These are phyloP conservation scores for Agrotis segetum DNA, from an alignment of 2,888 invertebrate species.

Conservation along the genomic window DNA sequence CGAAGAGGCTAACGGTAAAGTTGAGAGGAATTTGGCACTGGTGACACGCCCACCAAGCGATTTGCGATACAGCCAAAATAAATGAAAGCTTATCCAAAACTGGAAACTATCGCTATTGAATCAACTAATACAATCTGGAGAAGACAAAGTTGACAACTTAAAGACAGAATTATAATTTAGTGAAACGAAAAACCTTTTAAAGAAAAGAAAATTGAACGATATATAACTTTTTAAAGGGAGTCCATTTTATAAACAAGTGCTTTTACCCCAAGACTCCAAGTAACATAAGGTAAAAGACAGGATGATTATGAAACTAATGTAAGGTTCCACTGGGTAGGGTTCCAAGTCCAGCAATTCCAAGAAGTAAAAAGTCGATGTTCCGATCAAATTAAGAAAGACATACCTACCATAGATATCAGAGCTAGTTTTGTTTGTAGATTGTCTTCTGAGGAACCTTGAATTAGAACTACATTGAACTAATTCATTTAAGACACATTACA, in stretches of 20 bases:
- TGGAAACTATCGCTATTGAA: constrained; percentile 16
- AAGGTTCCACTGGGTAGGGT: background rate
- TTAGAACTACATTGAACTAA: background rate
- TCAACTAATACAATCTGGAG: constrained; percentile 19
- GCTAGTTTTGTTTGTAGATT: background rate
- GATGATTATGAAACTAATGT: background rate
- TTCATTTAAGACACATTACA: background rate
- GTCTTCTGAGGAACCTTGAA: background rate
- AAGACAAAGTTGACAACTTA: constrained; percentile 1
- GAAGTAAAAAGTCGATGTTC: background rate
- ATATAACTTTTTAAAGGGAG: too few relatives aligned
- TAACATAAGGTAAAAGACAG: too few relatives aligned
- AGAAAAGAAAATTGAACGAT: background rate
- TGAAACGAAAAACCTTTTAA: background rate
- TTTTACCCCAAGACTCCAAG: background rate
- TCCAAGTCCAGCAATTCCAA: background rate
- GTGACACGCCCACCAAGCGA: constrained; percentile 28
- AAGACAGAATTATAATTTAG: background rate
- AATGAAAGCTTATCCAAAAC: constrained; percentile 27
- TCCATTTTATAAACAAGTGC: background rate
- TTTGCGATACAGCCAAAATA: constrained; percentile 22
- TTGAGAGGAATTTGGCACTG: constrained; percentile 34
- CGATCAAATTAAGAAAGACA: background rate
- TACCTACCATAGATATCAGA: background rate
- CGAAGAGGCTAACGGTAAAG: constrained; percentile 31